Base-by-base conservation (phyloP, 1,140 invertebrate genomes). In the Heliconius congener region DNA sequence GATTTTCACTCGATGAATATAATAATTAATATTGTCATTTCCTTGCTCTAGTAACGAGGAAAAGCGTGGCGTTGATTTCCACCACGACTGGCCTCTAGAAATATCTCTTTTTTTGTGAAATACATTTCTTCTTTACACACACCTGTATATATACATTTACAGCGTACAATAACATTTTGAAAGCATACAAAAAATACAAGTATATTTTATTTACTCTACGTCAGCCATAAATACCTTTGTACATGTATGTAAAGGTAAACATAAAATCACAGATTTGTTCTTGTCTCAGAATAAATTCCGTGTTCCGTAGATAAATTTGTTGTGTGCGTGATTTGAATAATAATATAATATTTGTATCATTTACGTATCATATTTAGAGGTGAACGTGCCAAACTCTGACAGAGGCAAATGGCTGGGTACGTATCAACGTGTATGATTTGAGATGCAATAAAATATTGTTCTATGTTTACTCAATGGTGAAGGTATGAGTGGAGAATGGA, bases 211-310 rank as follows among this genome's bases (percentile, higher is more conserved):
- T 30, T 66, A 66, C 11, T 30, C 11, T 30, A 66, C 71, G 71
- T 39, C 37, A 39, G 9, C 37, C 71, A 71, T 72, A 72, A 72
- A 72, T 42, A 30, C 71, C 71, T 42, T 34, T 42, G 34, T 71
- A 72, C 37, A 72, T 72, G 55, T 46, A 46, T 46, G 42, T 74
- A 79, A 42, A 72, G 57, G 72, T 74, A 71, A 71, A 79, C 76
- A 81, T 81, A 81, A 77, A 77, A 77, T 81, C 79, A 77, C 79
- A 71, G 76, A 71, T 81, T 77, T 80, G 74, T 80, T 76, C 79
- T 71, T 77, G 79, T 80, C 79, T 76, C 71, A 73, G 55, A 80
- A 57, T 72, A 72, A 72, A 71, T 76, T 80, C 42, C 71, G 74
- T 80, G 70, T 72, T 71, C 71, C n/a, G 37, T 42, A 71, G 70